Evolutionary conservation across 2,888 invertebrate species (phyloP), one percentile per base, ranked within the genome.

Genomic region (Dasysyrphus tricinctus): DNA sequence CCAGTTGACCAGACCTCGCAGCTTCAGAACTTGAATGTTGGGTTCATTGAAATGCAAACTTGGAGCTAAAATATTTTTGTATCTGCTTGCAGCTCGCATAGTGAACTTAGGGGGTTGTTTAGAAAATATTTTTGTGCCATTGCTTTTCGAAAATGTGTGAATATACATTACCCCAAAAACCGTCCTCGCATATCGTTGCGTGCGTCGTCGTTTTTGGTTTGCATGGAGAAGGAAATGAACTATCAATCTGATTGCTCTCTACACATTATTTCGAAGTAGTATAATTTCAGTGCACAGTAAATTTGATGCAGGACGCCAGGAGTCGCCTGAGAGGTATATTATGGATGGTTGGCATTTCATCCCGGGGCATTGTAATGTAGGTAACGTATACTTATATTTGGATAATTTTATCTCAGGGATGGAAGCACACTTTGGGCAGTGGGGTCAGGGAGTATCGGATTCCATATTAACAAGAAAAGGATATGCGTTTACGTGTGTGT

Each of bases 11-110:
- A 63, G 65, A 67, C 39, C 63, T 37, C 4, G n/a, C 49, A 51
- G 32, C 32, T 39, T 19, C 2, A 37, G 37, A n/a, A 39, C 39
- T 32, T n/a, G 16, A 6, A 44, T 29, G 56, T 4, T 9, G 67
- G 78, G 82, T 86, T 78, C 82, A 86, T 81, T 78, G 82, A 86
- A 86, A 86, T 81, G 70, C 74, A 75, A 24, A 73, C 70, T 70
- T 54, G 63, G 3, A 75, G 19, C 69, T 63, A 24, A 81, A 85
- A 74, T 74, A 81, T 77, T 74, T 56, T 74, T 56, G 44, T 67
- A 72, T 76, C 14, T 7, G 14, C 16, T 14, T 11, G n/a, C 11
- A 54, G 0, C 0, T 37, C 6, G 2, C 2, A n/a, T 5, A 16
- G 19, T 32, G 24, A 8, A 32, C 29, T 6, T 6, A 11, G 3